These are phyloP conservation scores for Drosophila stalkeri DNA, from an alignment of 2,888 invertebrate species.

Conservation along the genomic window DNA sequence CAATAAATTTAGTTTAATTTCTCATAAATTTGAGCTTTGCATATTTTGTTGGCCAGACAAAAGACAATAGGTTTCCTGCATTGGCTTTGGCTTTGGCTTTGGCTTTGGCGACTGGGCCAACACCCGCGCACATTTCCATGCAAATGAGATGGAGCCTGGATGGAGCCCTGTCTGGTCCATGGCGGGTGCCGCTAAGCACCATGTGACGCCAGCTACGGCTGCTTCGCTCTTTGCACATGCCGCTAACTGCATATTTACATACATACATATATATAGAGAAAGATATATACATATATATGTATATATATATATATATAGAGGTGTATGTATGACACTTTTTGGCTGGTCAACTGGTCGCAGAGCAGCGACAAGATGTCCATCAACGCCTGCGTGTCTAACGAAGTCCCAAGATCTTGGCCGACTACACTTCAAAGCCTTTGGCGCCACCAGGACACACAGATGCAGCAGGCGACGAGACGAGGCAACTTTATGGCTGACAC, in stretches of 20 bases:
- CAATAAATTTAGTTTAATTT: conserved; percentile 84
- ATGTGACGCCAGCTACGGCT: conserved; percentile 62
- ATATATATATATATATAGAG: background rate
- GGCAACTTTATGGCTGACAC: conserved; percentile 75
- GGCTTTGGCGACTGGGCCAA: conserved; percentile 62
- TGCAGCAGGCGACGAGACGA: conserved; percentile 46
- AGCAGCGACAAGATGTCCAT: conserved; percentile 75
- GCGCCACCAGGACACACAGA: conserved; percentile 64
- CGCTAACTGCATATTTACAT: conserved; percentile 29
- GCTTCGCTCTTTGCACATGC: conserved; percentile 51
- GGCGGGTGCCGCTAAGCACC: conserved; percentile 80
- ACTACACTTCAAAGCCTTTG: conserved; percentile 74
- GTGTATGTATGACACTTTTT: conserved; percentile 52
- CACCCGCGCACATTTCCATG: conserved; percentile 81
- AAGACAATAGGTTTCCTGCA: conserved; percentile 70
- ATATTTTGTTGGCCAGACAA: conserved; percentile 71
- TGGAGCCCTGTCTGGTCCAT: conserved; percentile 44
- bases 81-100: conserved; percentile 30
- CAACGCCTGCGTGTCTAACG: conserved; percentile 80
- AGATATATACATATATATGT: background rate
- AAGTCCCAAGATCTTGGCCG: conserved; percentile 60
- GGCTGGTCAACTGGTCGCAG: conserved; percentile 50
- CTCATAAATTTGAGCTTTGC: conserved; percentile 83
- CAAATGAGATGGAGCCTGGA: conserved; percentile 67
- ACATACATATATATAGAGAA: background rate